Evolutionary conservation across 1,140 invertebrate genomes (phyloP).

Genomic region (Belonocnema kinseyi): DNA sequence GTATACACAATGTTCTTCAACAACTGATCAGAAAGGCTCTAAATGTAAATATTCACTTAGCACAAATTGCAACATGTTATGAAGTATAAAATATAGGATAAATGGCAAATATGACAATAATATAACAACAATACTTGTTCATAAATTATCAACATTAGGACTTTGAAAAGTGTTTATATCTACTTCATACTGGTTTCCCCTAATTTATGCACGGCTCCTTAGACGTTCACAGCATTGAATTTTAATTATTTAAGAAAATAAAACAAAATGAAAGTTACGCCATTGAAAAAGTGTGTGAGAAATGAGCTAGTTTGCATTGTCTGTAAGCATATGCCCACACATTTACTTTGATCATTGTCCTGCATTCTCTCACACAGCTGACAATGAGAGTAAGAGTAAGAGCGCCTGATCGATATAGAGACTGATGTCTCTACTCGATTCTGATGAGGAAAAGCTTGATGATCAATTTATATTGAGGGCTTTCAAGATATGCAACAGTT

Average conservation of each 20-base stretch:
- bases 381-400: no score
- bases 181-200: no score
- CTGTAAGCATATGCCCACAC: constrained; percentile 15
- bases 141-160: no score
- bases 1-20: no score
- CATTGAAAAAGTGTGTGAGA: not conserved
- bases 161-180: no score
- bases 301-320: constrained; percentile 25
- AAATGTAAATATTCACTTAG: no score
- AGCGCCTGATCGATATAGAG: constrained; percentile 7
- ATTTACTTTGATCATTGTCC: constrained; percentile 18
- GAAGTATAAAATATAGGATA: no score
- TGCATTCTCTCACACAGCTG: constrained; percentile 4
- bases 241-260: not conserved
- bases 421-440: constrained; percentile 3
- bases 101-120: no score
- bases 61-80: no score
- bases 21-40: no score
- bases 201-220: no score
- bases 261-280: not conserved
- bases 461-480: constrained; percentile 6
- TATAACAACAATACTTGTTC: no score
- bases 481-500: constrained; percentile 10
- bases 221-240: not conserved
- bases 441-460: constrained; percentile 17